Base-by-base conservation (phyloP, 2,113 vertebrate genomes). In the Ceratotherium simum region DNA sequence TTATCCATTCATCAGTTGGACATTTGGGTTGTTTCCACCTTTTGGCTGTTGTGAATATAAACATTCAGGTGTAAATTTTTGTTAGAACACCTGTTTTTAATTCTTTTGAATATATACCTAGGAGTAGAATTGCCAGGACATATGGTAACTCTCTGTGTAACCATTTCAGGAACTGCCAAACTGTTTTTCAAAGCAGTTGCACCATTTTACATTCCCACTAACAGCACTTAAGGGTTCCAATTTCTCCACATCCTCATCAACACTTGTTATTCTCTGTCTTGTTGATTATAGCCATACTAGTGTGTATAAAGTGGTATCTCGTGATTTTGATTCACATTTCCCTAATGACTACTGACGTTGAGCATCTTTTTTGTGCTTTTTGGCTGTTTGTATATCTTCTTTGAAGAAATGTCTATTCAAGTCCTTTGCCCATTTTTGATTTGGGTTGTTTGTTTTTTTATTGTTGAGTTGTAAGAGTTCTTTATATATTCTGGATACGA, bases 1-100 rank as follows among this genome's bases (percentile, higher is more conserved):
- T 58, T 86, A 58, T 51, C 27, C 20, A 48, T 82, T 84, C 21
- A 64, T 51, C 83, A 42, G 1, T 18, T n/a, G 21, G 56, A 46
- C 46, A 83, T 90, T 87, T 87, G 33, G 9, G 54, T 93, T 67
- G 13, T 69, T 93, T 73, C 31, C 25, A 84, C 58, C 39, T 73
- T 91, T 83, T 87, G 39, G 64, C 33, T 79, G 6, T 88, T 67
- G 12, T 79, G 48, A 64, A 73, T 93, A 29, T 89, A 84, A 89
- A 84, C 64, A 76, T 75, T 93, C 10, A 27, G 9, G 5, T 88
- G 8, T 82, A 87, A 73, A 9, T 69, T 88, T 96, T 95, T 89
- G 73, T 87, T 84, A 39, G 23, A 72, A 75, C 13, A 64, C 16
- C 42, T n/a, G 12, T 92, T 95, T 84, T 96, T 65, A 42, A 31